A percentile compares a stretch with the other conserved stretches of the same genome.
Evolutionary conservation across 2,797 vertebrate genomes (phyloP).

Genomic region (Sitta carolinensis): DNA sequence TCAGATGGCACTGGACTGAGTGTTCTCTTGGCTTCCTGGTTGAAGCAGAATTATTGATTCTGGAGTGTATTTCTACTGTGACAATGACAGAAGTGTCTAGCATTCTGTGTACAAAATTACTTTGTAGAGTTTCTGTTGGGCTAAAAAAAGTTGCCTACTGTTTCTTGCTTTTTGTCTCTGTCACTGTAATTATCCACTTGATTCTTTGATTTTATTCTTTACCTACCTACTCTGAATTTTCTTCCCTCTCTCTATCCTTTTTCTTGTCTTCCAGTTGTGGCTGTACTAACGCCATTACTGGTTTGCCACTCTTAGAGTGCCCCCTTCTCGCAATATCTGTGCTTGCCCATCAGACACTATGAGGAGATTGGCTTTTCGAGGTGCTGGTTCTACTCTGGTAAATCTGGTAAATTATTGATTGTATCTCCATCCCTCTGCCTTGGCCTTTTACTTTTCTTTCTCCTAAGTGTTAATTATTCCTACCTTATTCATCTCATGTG

Average conservation of each 20-base stretch:
- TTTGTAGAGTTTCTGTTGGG: constrained; percentile 14
- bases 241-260: constrained; percentile 56
- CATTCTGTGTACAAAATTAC: constrained; percentile 11
- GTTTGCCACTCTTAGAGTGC: constrained; percentile 71
- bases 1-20: background rate
- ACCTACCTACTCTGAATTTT: constrained; percentile 41
- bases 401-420: constrained; percentile 83
- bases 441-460: constrained; percentile 35
- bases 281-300: constrained; percentile 74
- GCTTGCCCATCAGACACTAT: constrained; percentile 77
- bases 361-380: constrained; percentile 83
- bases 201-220: constrained; percentile 58
- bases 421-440: constrained; percentile 50
- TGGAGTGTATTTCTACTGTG: constrained; percentile 13
- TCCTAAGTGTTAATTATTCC: constrained; percentile 1
- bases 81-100: constrained; percentile 6
- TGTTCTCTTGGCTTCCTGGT: background rate
- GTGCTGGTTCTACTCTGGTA: constrained; percentile 85
- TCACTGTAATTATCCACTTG: constrained; percentile 45
- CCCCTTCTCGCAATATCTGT: constrained; percentile 72
- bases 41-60: background rate
- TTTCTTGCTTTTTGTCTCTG: constrained; percentile 27
- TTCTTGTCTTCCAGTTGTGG: constrained; percentile 79
- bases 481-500: background rate
- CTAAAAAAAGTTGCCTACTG: constrained; percentile 41